phyloP scores from a whole-genome alignment of 1,140 invertebrate species.

The Drosophila albomicans region DNA sequence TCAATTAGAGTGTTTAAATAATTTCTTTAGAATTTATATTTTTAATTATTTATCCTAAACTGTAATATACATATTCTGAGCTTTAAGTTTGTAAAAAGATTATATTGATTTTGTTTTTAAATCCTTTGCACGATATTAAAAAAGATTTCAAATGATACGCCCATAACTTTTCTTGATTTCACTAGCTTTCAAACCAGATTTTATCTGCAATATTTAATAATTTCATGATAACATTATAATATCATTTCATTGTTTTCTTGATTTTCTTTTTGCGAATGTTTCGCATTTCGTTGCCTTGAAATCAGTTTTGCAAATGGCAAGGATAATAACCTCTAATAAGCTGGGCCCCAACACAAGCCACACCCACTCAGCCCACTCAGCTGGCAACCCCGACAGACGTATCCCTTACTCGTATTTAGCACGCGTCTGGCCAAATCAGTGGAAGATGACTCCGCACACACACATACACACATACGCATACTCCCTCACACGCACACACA shows the following conservation, averaged over 20 bases:
- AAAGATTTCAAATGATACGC: not conserved
- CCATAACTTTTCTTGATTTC: not conserved
- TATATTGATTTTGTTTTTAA: not conserved
- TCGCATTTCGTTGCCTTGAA: slow-evolving; percentile 57
- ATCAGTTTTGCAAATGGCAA: slow-evolving; percentile 82
- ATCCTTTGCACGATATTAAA: not conserved
- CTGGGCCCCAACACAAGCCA: slow-evolving; percentile 37
- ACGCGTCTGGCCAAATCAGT: slow-evolving; percentile 73
- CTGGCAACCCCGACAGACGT: slow-evolving; percentile 3
- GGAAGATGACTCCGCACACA: slow-evolving; percentile 60
- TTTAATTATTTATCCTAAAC: too few species aligned
- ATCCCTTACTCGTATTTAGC: slow-evolving; percentile 35
- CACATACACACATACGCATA: slow-evolving; percentile 19
- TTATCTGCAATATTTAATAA: slow-evolving; percentile 11
- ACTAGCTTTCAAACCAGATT: not conserved
- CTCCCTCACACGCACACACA: not conserved
- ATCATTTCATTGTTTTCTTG: slow-evolving; percentile 19
- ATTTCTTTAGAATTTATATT: too few species aligned
- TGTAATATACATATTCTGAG: too few species aligned
- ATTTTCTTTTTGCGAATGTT: slow-evolving; percentile 19
- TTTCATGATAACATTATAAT: slow-evolving; percentile 19
- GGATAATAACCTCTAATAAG: slow-evolving; percentile 83
- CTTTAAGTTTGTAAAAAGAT: too few species aligned
- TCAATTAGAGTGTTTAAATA: too few species aligned
- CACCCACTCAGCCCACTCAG: slow-evolving; percentile 11